Conservation (phyloP, 2,888 invertebrate genomes). For the Leucania comma region DNA sequence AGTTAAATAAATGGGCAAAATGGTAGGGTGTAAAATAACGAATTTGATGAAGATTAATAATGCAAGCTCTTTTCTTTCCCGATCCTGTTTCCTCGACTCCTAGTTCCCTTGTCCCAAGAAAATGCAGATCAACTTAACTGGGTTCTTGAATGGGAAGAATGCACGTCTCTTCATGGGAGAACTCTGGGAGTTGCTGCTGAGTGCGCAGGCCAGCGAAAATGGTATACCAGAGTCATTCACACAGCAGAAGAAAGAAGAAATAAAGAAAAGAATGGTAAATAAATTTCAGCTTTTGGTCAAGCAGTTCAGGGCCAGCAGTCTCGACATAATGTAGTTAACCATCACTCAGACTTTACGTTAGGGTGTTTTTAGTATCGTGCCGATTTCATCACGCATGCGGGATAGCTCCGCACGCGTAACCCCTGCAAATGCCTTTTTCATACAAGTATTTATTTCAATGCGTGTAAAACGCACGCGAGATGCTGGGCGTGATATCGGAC, state of each 20-base stretch:
- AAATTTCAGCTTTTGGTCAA: background rate
- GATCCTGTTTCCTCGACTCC: conserved; percentile 84
- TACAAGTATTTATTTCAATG: no score
- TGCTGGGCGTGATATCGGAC: no score
- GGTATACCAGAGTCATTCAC: conserved; percentile 99
- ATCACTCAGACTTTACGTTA: no score
- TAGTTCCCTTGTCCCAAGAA: conserved; percentile 99
- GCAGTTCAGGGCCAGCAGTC: background rate
- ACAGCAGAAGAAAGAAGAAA: conserved; percentile 99
- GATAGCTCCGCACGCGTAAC: no score
- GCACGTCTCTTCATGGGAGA: conserved; percentile 99
- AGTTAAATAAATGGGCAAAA: conserved; percentile 44
- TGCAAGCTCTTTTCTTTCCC: conserved; percentile 83
- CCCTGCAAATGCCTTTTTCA: no score
- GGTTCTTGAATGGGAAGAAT: conserved; percentile 99
- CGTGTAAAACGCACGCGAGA: no score
- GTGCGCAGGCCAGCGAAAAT: conserved; percentile 98
- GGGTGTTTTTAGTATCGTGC: no score
- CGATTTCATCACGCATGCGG: no score
- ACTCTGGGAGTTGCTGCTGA: conserved; percentile 98
- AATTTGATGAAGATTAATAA: conserved; percentile 73
- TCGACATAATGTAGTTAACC: no score
- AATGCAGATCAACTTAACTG: conserved; percentile 99
- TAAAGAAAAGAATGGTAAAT: conserved; percentile 96
- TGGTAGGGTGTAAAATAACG: conserved; percentile 71